Percentiles rank a stretch among this genome's conserved stretches.
These are phyloP conservation scores for Sitodiplosis mosellana DNA, from an alignment of 1,140 invertebrate genomes.

Conservation along the genomic window DNA sequence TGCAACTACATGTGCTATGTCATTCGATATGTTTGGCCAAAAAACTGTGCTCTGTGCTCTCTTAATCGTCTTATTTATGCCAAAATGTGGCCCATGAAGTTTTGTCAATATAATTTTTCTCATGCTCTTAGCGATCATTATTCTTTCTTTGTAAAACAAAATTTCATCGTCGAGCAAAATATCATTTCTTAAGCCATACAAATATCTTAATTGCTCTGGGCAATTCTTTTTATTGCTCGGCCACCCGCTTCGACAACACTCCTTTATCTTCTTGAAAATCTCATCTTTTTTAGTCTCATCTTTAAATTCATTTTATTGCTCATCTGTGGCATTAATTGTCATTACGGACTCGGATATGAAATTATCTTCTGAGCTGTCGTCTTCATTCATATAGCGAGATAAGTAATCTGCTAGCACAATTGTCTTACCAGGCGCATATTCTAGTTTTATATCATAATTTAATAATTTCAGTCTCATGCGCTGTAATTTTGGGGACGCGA, in stretches of 20 bases:
- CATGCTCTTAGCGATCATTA: slow-evolving; percentile 16
- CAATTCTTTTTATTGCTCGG: slow-evolving; percentile 6
- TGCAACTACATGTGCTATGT: slow-evolving; percentile 14
- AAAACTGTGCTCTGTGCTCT: slow-evolving; percentile 18
- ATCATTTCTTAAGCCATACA: slow-evolving; percentile 9
- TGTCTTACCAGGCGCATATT: slow-evolving; percentile 10
- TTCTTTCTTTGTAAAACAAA: slow-evolving; percentile 13
- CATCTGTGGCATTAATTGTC: slow-evolving; percentile 5
- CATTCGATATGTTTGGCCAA: slow-evolving; percentile 18
- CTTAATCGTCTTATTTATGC: slow-evolving; percentile 14
- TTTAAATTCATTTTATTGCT: slow-evolving; percentile 6
- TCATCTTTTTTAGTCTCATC: slow-evolving; percentile 8
- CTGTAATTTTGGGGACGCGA: slow-evolving; percentile 20
- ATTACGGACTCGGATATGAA: slow-evolving; percentile 4
- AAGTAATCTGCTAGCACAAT: slow-evolving; percentile 13
- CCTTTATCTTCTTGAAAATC: slow-evolving; percentile 6
- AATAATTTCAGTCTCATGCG: slow-evolving; percentile 20
- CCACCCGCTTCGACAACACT: slow-evolving; percentile 8
- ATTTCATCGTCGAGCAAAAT: slow-evolving; percentile 12
- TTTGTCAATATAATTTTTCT: slow-evolving; percentile 14
- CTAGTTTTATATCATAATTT: slow-evolving; percentile 15
- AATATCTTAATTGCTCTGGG: slow-evolving; percentile 8
- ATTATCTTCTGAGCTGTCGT: slow-evolving; percentile 5
- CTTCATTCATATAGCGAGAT: slow-evolving; percentile 10
- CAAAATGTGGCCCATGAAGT: slow-evolving; percentile 18